These are phyloP conservation scores for Sebastes diaconus DNA, from an alignment of 2,797 vertebrate genomes.

Conservation along the genomic window DNA sequence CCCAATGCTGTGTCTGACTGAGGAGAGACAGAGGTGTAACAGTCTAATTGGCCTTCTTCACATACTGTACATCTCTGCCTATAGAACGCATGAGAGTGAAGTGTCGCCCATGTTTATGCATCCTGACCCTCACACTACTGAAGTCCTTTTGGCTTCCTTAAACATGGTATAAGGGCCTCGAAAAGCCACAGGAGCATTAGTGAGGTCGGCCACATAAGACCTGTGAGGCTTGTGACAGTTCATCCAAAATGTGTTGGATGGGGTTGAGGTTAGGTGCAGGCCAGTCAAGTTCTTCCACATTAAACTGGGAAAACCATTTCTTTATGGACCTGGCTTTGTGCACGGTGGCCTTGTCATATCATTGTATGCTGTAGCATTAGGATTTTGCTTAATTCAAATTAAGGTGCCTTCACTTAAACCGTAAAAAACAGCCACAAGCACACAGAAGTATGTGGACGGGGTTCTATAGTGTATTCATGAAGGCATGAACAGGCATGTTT, in stretches of 20 bases:
- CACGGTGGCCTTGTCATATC: not conserved
- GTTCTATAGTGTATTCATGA: not conserved
- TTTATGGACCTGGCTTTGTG: not conserved
- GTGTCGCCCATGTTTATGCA: not conserved
- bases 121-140: not conserved
- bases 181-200: not conserved
- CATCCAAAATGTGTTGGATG: not conserved
- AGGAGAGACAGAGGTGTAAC: not conserved
- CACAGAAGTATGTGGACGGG: not conserved
- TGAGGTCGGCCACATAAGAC: not conserved
- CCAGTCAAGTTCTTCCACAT: not conserved
- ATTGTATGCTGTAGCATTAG: not conserved
- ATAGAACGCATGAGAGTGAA: not conserved
- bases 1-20: not conserved
- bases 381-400: not conserved
- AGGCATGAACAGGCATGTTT: not conserved
- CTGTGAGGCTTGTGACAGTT: not conserved
- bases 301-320: not conserved
- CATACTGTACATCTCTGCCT: not conserved
- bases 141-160: not conserved
- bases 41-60: slow-evolving; percentile 4
- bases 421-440: not conserved
- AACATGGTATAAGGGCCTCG: not conserved
- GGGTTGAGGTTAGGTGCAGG: not conserved
- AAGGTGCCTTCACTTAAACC: too few species aligned